Conservation (phyloP, 37 sponge, comb jelly and placozoan species). For the Lycopodina hypogea region DNA sequence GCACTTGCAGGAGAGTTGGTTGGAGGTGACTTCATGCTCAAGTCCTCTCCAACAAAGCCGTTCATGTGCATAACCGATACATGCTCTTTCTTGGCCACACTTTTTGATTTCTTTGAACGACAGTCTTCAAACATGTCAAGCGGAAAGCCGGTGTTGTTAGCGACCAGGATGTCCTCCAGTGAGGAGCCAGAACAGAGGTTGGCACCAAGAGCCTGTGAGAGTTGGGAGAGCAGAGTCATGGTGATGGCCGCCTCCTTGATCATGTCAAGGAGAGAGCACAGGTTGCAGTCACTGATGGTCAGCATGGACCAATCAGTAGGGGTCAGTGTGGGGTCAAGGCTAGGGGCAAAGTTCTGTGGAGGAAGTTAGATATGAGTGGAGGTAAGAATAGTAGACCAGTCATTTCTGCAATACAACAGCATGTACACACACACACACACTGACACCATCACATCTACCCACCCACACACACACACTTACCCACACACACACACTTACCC, state of each 20-base stretch:
- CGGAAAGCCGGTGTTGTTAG: conserved; percentile 35
- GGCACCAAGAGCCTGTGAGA: conserved; percentile 7
- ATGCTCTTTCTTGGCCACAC: not conserved
- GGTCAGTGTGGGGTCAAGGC: not conserved
- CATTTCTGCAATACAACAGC: not conserved
- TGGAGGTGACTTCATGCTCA: not conserved
- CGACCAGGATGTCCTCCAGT: conserved; percentile 23
- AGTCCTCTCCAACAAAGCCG: too few relatives aligned
- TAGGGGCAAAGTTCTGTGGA: not conserved
- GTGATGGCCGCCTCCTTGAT: not conserved
- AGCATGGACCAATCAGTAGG: conserved; percentile 31
- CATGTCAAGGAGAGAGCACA: conserved; percentile 36
- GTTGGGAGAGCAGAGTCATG: conserved; percentile 14
- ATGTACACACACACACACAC: not conserved
- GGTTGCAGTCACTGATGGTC: conserved; percentile 48
- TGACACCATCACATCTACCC: not conserved
- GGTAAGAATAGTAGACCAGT: too few relatives aligned
- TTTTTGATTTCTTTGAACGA: conserved; percentile 14
- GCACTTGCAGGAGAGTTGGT: too few relatives aligned
- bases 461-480: conserved; percentile 24
- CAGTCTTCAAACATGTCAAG: conserved; percentile 21
- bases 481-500: conserved; percentile 17
- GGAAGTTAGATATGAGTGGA: not conserved
- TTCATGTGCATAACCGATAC: too few relatives aligned
- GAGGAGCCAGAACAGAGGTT: conserved; percentile 3